These are phyloP conservation scores for Ommatoiulus sabulosus DNA, from an alignment of 2,888 invertebrate species.

Conservation along the genomic window DNA sequence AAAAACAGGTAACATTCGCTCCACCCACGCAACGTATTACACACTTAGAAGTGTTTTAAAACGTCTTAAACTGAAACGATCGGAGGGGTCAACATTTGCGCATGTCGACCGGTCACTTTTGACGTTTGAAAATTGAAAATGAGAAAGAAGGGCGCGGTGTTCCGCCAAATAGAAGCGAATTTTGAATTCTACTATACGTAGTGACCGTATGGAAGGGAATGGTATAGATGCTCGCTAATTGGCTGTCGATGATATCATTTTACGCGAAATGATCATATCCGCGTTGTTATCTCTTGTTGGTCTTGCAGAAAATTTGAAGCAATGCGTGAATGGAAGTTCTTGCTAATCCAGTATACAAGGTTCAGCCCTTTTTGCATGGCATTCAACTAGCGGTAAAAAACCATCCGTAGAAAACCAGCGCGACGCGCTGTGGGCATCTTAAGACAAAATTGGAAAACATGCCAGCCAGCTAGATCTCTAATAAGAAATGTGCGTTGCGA, in stretches of 20 bases:
- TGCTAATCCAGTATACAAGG: no score
- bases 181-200: not conserved
- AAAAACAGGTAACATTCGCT: constrained; percentile 27
- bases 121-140: not conserved
- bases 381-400: no score
- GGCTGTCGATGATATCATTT: constrained; percentile 6
- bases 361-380: no score
- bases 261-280: constrained; percentile 10
- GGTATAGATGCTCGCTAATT: not conserved
- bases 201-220: no score
- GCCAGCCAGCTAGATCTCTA: no score
- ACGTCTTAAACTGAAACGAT: constrained; percentile 16
- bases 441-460: no score
- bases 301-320: no score
- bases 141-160: not conserved
- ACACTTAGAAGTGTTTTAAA: constrained; percentile 34
- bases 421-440: no score
- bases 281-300: constrained; percentile 25
- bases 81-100: constrained; percentile 27
- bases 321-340: no score
- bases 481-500: no score
- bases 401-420: no score
- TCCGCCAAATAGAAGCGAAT: constrained; percentile 16
- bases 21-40: constrained; percentile 5
- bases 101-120: not conserved